phyloP scores from a whole-genome alignment of 2,797 vertebrate genomes.

The Intellagama lesueurii region DNA sequence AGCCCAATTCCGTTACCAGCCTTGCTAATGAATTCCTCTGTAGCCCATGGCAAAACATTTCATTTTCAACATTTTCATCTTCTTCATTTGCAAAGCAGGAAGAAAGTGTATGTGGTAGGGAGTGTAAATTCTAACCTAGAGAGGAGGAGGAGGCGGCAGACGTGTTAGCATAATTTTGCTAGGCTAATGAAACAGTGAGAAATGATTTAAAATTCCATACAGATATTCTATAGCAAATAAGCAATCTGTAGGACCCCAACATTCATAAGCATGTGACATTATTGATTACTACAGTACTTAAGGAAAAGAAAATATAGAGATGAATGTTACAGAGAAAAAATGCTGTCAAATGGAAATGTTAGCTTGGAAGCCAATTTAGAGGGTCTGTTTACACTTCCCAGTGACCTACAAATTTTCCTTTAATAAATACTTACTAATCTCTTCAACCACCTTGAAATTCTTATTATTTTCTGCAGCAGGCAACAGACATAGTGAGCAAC shows the following conservation, averaged over 20 bases:
- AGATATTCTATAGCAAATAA: conserved; percentile 26
- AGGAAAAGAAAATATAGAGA: conserved; percentile 11
- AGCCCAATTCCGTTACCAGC: neutral
- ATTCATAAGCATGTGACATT: conserved; percentile 1
- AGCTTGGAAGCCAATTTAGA: conserved; percentile 40
- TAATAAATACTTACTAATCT: conserved; percentile 46
- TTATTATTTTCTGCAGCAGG: conserved; percentile 27
- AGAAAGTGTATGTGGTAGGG: conserved; percentile 11
- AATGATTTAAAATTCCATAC: conserved; percentile 27
- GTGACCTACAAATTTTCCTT: conserved; percentile 47
- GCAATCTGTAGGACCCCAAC: neutral
- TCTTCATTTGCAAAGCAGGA: neutral
- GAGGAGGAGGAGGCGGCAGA: neutral
- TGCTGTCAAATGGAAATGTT: neutral
- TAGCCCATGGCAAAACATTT: conserved; percentile 18
- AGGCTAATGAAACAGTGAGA: neutral
- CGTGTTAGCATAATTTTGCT: neutral
- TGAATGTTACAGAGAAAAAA: neutral
- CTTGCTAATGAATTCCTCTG: conserved; percentile 13
- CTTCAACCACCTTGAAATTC: conserved; percentile 35
- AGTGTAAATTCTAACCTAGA: conserved; percentile 28
- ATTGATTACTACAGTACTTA: conserved; percentile 20
- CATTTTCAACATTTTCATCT: neutral
- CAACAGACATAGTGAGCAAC: conserved; percentile 30
- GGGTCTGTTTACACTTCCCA: conserved; percentile 39